Conservation (phyloP, 2,888 invertebrate genomes). For the Stenurella melanura region DNA sequence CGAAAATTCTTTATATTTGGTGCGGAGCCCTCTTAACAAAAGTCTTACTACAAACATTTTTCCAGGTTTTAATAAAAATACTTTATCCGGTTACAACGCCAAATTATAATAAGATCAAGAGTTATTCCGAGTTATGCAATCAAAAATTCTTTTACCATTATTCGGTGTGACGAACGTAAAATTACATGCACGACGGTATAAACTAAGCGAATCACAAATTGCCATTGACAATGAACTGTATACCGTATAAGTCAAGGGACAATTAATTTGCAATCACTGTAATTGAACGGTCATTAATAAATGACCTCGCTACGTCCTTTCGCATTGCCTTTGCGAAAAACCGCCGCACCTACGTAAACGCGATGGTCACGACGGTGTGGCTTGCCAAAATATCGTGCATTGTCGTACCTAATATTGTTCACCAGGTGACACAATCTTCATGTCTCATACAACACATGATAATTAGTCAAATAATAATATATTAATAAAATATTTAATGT, state of each 20-base stretch:
- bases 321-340: constrained; percentile 25
- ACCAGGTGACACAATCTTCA: too few species aligned
- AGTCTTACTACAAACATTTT: too few species aligned
- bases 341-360: constrained; percentile 17
- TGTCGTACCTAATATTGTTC: background rate
- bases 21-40: too few species aligned
- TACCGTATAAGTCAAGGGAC: constrained; percentile 39
- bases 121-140: background rate
- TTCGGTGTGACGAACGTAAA: background rate
- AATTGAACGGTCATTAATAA: constrained; percentile 34
- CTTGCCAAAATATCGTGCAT: constrained; percentile 19
- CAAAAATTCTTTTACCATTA: background rate
- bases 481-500: too few species aligned
- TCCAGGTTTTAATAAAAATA: too few species aligned
- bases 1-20: too few species aligned
- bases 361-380: background rate
- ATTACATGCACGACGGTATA: constrained; percentile 15
- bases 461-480: too few species aligned
- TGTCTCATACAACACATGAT: too few species aligned
- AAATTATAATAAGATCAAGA: too few species aligned
- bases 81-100: too few species aligned
- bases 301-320: constrained; percentile 36
- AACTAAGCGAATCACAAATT: constrained; percentile 13
- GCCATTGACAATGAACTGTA: constrained; percentile 45
- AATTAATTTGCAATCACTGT: constrained; percentile 34